These are phyloP conservation scores for Laupala kohalensis DNA, from an alignment of 1,140 invertebrate genomes.

Conservation along the genomic window DNA sequence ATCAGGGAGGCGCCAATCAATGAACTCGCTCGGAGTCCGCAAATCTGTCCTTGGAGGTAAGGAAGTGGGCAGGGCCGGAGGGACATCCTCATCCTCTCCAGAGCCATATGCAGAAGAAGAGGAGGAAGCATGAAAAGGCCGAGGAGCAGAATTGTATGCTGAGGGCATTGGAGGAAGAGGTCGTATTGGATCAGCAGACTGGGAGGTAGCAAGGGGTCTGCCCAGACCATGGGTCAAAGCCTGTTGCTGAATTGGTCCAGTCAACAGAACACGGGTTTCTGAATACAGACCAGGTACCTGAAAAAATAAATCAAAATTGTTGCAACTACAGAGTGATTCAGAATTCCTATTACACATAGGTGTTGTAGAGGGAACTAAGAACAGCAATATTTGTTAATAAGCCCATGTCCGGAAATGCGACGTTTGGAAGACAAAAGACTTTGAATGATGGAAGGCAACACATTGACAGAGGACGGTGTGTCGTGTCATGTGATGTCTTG, in stretches of 20 bases:
- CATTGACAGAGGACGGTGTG: too few species aligned
- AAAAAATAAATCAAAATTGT: too few species aligned
- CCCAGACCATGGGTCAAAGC: neutral
- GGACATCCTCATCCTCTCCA: neutral
- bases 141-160: constrained; percentile 1
- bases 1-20: neutral
- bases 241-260: neutral
- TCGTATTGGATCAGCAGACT: neutral
- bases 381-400: too few species aligned
- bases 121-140: constrained; percentile 7
- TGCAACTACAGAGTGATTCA: too few species aligned
- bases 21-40: constrained; percentile 1
- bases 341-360: too few species aligned
- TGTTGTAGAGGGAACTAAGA: too few species aligned
- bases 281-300: constrained; percentile 4
- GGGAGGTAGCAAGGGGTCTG: neutral
- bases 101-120: neutral
- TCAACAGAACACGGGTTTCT: neutral
- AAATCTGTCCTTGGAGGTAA: neutral
- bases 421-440: too few species aligned
- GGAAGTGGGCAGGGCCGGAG: neutral
- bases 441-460: too few species aligned
- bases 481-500: too few species aligned
- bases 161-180: constrained; percentile 2
- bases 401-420: too few species aligned